phyloP scores from a whole-genome alignment of 2,888 invertebrate genomes.

The Ctena decussata region DNA sequence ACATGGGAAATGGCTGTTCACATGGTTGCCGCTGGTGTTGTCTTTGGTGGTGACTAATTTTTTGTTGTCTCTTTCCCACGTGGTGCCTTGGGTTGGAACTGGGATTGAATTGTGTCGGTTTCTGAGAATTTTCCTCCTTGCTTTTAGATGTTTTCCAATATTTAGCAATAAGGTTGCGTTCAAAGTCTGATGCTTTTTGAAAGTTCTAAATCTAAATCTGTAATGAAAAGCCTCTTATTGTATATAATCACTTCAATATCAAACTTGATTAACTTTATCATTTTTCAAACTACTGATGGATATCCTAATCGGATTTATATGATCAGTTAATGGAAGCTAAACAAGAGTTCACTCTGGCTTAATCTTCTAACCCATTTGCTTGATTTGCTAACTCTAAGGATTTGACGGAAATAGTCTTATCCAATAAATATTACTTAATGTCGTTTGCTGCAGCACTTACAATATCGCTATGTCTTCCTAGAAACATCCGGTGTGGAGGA shows the following conservation, averaged over 20 bases:
- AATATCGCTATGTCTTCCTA: neutral
- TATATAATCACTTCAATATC: slow-evolving; percentile 1
- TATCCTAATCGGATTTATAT: slow-evolving; percentile 11
- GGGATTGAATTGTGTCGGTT: too few relatives aligned
- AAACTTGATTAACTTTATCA: neutral
- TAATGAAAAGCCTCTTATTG: neutral
- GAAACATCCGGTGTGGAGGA: slow-evolving; percentile 21
- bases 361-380: neutral
- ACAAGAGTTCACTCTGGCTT: neutral
- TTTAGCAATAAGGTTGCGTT: too few relatives aligned
- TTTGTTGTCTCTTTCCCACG: too few relatives aligned
- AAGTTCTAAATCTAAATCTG: too few relatives aligned
- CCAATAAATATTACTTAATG: slow-evolving; percentile 7
- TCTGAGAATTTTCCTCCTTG: too few relatives aligned
- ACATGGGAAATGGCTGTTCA: too few relatives aligned
- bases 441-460: neutral
- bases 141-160: too few relatives aligned
- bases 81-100: too few relatives aligned
- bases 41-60: too few relatives aligned
- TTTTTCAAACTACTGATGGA: slow-evolving; percentile 1
- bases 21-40: too few relatives aligned
- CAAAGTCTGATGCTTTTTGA: too few relatives aligned
- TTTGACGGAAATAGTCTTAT: slow-evolving; percentile 3
- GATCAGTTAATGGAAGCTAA: neutral
- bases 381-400: neutral